These are phyloP conservation scores for Trematomus loennbergii DNA, from an alignment of 2,113 vertebrate genomes.

Conservation along the genomic window DNA sequence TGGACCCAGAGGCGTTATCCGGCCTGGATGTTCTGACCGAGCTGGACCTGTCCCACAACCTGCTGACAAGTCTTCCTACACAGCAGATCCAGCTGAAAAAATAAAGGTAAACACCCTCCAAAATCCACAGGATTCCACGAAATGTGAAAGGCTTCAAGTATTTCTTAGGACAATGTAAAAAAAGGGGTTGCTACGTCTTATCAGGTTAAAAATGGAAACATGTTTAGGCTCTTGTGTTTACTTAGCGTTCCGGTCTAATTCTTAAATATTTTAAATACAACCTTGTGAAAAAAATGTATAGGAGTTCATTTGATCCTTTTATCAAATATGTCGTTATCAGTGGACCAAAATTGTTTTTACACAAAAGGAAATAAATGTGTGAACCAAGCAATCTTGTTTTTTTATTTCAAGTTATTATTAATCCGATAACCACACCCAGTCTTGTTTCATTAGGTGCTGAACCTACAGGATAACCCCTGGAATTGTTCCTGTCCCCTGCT, in stretches of 20 bases:
- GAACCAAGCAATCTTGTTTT: no score
- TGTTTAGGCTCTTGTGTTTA: neutral
- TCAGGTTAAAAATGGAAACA: neutral
- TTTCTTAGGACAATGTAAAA: neutral
- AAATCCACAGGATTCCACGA: neutral
- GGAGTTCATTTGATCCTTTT: neutral
- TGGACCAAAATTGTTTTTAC: neutral
- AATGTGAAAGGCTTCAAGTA: neutral
- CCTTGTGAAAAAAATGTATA: no score
- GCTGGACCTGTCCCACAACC: constrained; percentile 87
- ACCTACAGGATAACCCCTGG: constrained; percentile 89
- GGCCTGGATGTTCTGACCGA: constrained; percentile 78
- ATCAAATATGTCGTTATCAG: neutral
- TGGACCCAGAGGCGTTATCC: constrained; percentile 82
- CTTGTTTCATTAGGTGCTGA: constrained; percentile 70
- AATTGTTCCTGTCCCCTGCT: constrained; percentile 85
- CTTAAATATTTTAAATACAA: neutral
- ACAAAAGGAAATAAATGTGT: neutral
- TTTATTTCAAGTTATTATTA: neutral
- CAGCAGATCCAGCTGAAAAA: constrained; percentile 71
- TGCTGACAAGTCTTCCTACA: constrained; percentile 79
- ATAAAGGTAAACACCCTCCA: constrained; percentile 66
- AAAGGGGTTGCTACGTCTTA: neutral
- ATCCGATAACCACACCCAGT: neutral
- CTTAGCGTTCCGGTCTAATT: neutral